Evolutionary conservation across 2,888 invertebrate genomes (phyloP), one percentile per base, ranked within the genome.

Genomic region (Ashinkailepas kermadecensis): DNA sequence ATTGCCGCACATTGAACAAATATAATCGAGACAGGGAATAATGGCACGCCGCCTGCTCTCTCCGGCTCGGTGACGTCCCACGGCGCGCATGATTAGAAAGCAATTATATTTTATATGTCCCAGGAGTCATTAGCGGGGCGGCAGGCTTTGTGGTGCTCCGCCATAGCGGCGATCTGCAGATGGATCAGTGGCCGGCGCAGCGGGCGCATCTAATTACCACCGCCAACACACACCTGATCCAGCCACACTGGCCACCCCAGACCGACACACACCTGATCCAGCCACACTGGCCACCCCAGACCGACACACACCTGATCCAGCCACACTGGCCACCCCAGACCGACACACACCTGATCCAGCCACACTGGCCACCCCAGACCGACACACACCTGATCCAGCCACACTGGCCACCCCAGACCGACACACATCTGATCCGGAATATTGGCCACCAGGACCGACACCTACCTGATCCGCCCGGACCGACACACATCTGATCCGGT

Each of bases 81-180:
- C 74, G 13, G 74, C 74, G 74, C 74, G 74, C 74, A 74, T 74
- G 74, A 74, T 74, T 74, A 74, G 74, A 74, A 74, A 74, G 74
- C 74, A 74, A 74, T 74, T 74, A 74, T 74, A 74, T 56, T 56
- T 54, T 21, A 74, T 74, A 56, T 56, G 74, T 74, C 74, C 54
- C 74, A 54, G 56, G 74, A 56, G 74, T 74, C 74, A 74, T 74
- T 74, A 74, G 74, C 56, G 74, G 74, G 21, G 12, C 54, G 74
- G 74, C 18, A 9, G 65, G 74, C 74, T 74, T 74, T 74, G 74
- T 56, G 74, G 65, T 21, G 3, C 3, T 54, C n/a, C 74, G 74
- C 39, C 25, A 39, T 39, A 13, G 23, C 70, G 8, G 70, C 39
- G 59, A 59, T 59, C 59, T 59, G 59, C 59, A 74, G 74, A 74